Evolutionary conservation across 2,113 vertebrate genomes (phyloP), one percentile per base, ranked within the genome.

Genomic region (Istiophorus platypterus): DNA sequence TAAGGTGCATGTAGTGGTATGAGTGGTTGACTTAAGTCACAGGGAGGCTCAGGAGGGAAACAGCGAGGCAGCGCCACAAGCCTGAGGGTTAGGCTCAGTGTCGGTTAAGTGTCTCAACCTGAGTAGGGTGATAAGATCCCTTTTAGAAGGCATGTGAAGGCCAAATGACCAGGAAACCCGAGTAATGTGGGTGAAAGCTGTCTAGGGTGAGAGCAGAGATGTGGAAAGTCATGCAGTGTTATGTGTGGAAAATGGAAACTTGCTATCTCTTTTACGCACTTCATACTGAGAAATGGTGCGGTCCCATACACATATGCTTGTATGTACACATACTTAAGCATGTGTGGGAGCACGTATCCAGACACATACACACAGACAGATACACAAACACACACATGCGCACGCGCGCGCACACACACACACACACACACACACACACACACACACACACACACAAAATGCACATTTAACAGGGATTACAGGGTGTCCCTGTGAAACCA

Each of bases 91-190:
- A 80, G 85, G 76, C 68, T 79, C 82, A 67, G 83, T 79, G 88
- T 92, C 75, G 66, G 91, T 87, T 92, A 85, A 90, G 89, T 72
- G 86, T 90, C 89, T 93, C 77, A 92, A 93, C 85, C 90, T 76
- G 88, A 91, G 86, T 7, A 90, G 85, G 84, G 92, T 84, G 92
- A 94, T 91, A 90, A 91, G 89, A 94, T 94, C 91, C 89, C 76
- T 72, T 91, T 90, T 88, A 91, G 90, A 93, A 91, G 92, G 84
- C 87, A 93, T 88, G 88, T 62, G 80, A 92, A 88, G 91, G 84
- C 82, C 87, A 91, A 92, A 91, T 86, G 88, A 91, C 68, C 81
- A 73, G 74, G 92, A 92, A 93, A 92, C 92, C 85, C 70, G 89
- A 92, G 86, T 71, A 87, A 90, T 89, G 87, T 86, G 80, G 82